A percentile compares a stretch with the other conserved stretches of the same genome.
Evolutionary conservation across 2,113 vertebrate genomes (phyloP).

Genomic region (Zapornia atra): DNA sequence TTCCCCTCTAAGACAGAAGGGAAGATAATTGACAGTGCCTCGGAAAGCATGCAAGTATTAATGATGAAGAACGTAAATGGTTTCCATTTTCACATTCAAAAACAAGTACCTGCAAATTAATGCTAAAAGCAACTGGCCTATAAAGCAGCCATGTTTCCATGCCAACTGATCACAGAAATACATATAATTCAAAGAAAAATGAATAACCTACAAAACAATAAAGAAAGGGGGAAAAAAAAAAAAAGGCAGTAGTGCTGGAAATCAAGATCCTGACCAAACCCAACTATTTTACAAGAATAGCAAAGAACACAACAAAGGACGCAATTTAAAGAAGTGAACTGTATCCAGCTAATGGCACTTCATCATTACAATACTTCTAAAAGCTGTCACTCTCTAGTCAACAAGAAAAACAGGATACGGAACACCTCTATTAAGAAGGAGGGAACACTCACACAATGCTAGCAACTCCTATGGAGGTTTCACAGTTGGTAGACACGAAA

Average conservation of each 20-base stretch:
- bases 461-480: neutral
- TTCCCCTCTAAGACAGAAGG: neutral
- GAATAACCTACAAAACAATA: neutral
- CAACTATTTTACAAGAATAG: constrained; percentile 29
- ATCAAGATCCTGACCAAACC: constrained; percentile 1
- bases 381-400: constrained; percentile 31
- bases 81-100: constrained; percentile 52
- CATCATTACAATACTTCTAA: neutral
- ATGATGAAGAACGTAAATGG: constrained; percentile 35
- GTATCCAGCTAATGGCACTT: constrained; percentile 15
- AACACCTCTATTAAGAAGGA: constrained; percentile 27
- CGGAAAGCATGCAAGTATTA: neutral
- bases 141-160: constrained; percentile 49
- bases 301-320: constrained; percentile 25
- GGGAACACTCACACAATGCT: neutral
- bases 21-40: neutral
- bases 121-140: constrained; percentile 62
- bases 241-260: neutral
- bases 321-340: neutral
- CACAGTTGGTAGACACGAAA: neutral
- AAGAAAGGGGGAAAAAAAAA: constrained; percentile 41
- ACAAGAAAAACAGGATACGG: constrained; percentile 23
- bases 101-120: constrained; percentile 66
- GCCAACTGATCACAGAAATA: constrained; percentile 62
- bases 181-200: constrained; percentile 27